These are phyloP conservation scores for Chrysopa pallens DNA, from an alignment of 1,140 invertebrate species.

Conservation along the genomic window DNA sequence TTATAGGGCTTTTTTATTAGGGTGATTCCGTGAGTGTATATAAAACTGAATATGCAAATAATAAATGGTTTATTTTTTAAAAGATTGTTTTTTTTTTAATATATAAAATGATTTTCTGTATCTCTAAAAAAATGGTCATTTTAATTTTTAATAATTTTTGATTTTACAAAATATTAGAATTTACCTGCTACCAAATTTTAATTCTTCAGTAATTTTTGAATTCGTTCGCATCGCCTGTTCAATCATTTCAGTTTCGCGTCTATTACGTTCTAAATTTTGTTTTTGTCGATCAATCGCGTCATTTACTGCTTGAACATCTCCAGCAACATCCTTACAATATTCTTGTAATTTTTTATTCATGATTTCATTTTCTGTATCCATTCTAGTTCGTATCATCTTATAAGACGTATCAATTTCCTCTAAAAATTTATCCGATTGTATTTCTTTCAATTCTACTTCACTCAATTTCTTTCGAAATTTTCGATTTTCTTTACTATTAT, in stretches of 20 bases:
- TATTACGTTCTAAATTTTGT: not conserved
- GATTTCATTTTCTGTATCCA: too few species aligned
- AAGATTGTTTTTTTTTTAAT: too few species aligned
- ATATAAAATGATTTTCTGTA: too few species aligned
- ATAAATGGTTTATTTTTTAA: too few species aligned
- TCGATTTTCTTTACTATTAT: too few species aligned
- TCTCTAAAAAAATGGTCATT: too few species aligned
- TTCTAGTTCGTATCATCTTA: not conserved
- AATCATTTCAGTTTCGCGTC: not conserved
- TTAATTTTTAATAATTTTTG: too few species aligned
- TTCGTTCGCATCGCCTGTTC: not conserved
- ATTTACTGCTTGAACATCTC: not conserved
- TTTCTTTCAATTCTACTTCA: not conserved
- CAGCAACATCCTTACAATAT: not conserved
- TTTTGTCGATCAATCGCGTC: not conserved
- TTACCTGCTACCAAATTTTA: not conserved
- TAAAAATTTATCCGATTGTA: not conserved
- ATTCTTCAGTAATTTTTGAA: not conserved
- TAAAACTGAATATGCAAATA: too few species aligned
- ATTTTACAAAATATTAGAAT: too few species aligned
- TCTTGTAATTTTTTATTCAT: not conserved
- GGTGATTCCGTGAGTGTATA: too few species aligned
- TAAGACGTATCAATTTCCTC: not conserved
- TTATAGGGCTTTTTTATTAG: too few species aligned
- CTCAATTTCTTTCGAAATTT: too few species aligned